phyloP scores from a whole-genome alignment of 2,888 invertebrate genomes.

The Caenorhabditis japonica region DNA sequence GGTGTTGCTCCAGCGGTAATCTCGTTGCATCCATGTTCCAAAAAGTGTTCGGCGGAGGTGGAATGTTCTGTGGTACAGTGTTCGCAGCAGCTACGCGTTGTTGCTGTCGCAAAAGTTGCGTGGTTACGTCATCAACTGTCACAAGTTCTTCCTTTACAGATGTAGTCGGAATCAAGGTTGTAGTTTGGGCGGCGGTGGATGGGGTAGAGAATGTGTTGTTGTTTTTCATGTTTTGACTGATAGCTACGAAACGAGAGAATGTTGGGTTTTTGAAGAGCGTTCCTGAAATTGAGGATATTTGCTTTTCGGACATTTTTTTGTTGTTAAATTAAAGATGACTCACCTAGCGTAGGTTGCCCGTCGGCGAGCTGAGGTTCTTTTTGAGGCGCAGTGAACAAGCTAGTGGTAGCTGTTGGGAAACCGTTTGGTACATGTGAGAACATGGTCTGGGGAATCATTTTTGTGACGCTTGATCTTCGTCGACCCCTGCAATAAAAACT shows the following conservation, averaged over 20 bases:
- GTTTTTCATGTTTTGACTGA: conserved; percentile 56
- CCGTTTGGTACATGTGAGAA: conserved; percentile 23
- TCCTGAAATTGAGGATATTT: conserved; percentile 17
- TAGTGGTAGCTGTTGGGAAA: conserved; percentile 18
- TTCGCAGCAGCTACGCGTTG: conserved; percentile 20
- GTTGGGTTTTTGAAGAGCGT: conserved; percentile 56
- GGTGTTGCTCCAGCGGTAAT: conserved; percentile 15
- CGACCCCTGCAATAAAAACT: conserved; percentile 14
- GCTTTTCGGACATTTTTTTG: background rate
- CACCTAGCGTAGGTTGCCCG: conserved; percentile 36
- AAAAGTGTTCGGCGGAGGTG: conserved; percentile 13
- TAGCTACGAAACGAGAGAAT: conserved; percentile 57
- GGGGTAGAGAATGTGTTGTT: conserved; percentile 46
- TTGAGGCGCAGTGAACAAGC: conserved; percentile 20
- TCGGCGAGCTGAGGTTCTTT: conserved; percentile 29
- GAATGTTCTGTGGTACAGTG: conserved; percentile 16
- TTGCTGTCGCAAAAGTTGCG: conserved; percentile 30
- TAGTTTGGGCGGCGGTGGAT: conserved; percentile 13
- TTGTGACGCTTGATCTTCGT: conserved; percentile 27
- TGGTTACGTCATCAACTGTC: conserved; percentile 19
- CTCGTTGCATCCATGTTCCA: conserved; percentile 15
- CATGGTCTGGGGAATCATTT: conserved; percentile 40
- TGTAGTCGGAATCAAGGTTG: conserved; percentile 15
- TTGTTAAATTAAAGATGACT: conserved; percentile 5
- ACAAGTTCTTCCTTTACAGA: conserved; percentile 10